Base-by-base conservation (phyloP, 2,113 vertebrate genomes). In the Galemys pyrenaicus region DNA sequence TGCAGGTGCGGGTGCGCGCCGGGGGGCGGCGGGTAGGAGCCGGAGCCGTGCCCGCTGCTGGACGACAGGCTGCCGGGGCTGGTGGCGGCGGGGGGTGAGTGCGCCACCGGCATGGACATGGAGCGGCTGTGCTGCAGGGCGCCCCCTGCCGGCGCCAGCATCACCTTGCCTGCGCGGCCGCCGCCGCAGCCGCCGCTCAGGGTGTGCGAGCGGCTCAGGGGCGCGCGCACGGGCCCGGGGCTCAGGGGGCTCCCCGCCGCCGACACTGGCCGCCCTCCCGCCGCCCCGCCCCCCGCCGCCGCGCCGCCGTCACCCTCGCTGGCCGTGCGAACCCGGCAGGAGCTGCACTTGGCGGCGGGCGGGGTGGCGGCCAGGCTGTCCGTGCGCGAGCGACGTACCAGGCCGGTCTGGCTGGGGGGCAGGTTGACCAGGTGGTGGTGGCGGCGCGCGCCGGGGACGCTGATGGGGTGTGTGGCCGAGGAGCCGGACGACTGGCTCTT, bases 401-500 rank as follows among this genome's bases (percentile, higher is more conserved):
- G 98, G 97, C 99, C 99, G 0, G 99, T 99, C 97, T 99, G 99
- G 96, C 99, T 99, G 1, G 99, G 99, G 32, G 99, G 99, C 60
- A 99, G 98, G 95, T 98, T 97, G 46, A 98, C 96, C 88, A 97
- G 12, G 98, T 99, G 98, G 98, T 99, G 30, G 98, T 98, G 77
- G 92, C 97, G 98, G 94, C 98, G 99, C 86, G 98, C 99, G 35
- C 98, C 99, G 96, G 98, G 98, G 97, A 99, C 91, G 91, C 99
- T 97, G 98, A 99, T 95, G 98, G 99, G 95, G 98, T 98, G 98
- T 86, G 99, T 98, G 68, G 98, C 98, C 1, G 98, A 98, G 0
- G 98, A 98, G 4, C 98, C 98, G 0, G 99, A 99, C 0, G 99
- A 99, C 98, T 99, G 99, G 98, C 99, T 99, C 96, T 99, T 99